phyloP scores from a whole-genome alignment of 1,140 invertebrate genomes.

The Drosophila arizonae region DNA sequence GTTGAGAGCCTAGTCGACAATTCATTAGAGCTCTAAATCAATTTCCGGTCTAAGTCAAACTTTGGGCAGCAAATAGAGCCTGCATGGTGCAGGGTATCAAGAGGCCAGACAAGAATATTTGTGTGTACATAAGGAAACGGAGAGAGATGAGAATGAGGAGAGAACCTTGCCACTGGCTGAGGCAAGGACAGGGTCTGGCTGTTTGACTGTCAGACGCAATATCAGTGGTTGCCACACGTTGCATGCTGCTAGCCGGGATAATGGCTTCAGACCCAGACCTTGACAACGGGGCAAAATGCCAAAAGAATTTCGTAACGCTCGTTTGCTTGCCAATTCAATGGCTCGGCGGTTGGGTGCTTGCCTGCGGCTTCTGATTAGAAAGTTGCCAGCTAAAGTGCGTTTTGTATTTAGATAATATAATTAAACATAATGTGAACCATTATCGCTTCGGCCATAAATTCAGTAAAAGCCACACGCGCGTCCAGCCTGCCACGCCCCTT shows the following conservation, averaged over 20 bases:
- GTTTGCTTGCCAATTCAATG: constrained; percentile 29
- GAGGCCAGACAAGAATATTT: neutral
- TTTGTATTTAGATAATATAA: constrained; percentile 32
- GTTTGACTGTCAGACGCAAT: constrained; percentile 17
- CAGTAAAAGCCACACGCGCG: neutral
- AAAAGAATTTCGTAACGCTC: constrained; percentile 72
- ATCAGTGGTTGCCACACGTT: constrained; percentile 13
- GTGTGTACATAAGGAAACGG: neutral
- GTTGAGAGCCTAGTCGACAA: no score
- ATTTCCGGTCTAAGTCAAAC: neutral
- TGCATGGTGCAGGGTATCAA: neutral
- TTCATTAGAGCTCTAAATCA: neutral
- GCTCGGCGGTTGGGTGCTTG: no score
- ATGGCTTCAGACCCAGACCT: constrained; percentile 34
- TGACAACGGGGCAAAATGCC: constrained; percentile 60
- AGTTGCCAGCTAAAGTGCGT: neutral
- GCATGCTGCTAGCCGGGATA: constrained; percentile 21
- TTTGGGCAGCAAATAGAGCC: no score
- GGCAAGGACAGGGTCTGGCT: neutral
- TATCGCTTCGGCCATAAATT: constrained; percentile 1
- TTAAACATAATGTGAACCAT: constrained; percentile 50
- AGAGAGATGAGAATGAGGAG: neutral
- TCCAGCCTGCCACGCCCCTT: neutral
- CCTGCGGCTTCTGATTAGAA: constrained; percentile 8
- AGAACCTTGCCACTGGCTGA: neutral